Evolutionary conservation across 2,797 vertebrate genomes (phyloP), one percentile per base, ranked within the genome.

Genomic region (Danio tinwini): DNA sequence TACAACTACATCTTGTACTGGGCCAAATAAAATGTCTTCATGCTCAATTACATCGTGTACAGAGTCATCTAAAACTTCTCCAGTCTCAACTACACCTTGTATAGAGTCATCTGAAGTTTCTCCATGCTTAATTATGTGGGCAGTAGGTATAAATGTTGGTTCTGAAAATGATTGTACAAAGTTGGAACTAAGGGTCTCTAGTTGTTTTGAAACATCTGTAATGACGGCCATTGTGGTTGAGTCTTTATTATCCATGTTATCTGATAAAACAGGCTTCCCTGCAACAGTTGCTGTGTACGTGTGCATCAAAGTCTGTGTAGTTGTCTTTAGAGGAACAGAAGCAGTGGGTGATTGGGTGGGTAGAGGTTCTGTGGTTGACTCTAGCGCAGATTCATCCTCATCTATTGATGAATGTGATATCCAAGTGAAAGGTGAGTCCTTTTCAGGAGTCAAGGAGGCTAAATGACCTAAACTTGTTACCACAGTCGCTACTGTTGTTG

Each of bases 361-460:
- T 29, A 52, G 19, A 44, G 13, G 16, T 44, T 83, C 73, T 37
- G 0, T 84, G 64, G 81, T 78, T 29, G 77, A 74, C 14, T 37
- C 16, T 58, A 11, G n/a, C 49, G 70, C 11, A 7, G 49, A 70
- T 5, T 90, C 87, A 4, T 92, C 89, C 0, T 92, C 86, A 1
- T 91, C 90, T 0, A 87, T 88, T 0, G 19, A 86, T 0, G 78
- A 83, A 63, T 94, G 87, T 0, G 90, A 91, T 42, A 93, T 88
- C n/a, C 89, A 88, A 2, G 89, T 93, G 74, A 93, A 94, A 0
- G 93, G 93, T 0, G 92, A 94, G 67, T 92, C 91, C 76, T 88
- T 92, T 62, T 94, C 92, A 4, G 90, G 87, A 0, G 90, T 91
- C 2, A 90, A 84, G 0, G 59, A 80, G 1, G 82, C 86, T 80